Evolutionary conservation across 2,113 vertebrate genomes (phyloP).

Genomic region (Benitochromis conjunctus): DNA sequence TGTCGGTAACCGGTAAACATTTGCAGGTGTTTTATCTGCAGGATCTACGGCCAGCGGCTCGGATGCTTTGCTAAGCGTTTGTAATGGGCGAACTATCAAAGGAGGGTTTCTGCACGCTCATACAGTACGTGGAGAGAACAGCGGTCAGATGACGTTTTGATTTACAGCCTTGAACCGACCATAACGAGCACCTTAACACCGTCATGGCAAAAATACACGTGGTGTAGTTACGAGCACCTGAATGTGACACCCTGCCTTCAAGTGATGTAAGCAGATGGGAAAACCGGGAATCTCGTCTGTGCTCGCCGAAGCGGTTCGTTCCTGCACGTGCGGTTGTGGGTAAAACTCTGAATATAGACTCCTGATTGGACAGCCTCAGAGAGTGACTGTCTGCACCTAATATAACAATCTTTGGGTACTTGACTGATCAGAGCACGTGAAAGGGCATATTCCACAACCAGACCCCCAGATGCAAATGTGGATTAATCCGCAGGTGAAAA

Average conservation of each 20-base stretch:
- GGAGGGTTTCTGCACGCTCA: not conserved
- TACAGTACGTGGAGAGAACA: constrained; percentile 30
- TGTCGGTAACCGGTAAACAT: constrained; percentile 33
- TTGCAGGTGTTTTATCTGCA: constrained; percentile 1
- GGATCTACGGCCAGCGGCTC: not conserved
- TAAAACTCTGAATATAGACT: not conserved
- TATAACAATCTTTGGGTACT: not conserved
- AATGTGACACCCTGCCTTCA: constrained; percentile 48
- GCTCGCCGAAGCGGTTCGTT: not conserved
- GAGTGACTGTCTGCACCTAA: not conserved
- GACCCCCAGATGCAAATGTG: not conserved
- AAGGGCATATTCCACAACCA: not conserved
- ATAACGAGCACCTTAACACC: constrained; percentile 46
- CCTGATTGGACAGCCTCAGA: not conserved
- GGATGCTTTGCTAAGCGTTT: not conserved
- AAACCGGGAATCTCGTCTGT: not conserved
- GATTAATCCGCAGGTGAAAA: not conserved
- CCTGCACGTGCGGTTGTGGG: not conserved
- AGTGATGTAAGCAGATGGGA: constrained; percentile 1
- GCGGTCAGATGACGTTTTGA: constrained; percentile 10
- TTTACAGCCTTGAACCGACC: constrained; percentile 20
- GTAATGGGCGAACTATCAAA: constrained; percentile 16
- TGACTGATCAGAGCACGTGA: not conserved
- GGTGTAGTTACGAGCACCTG: constrained; percentile 52
- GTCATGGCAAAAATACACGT: constrained; percentile 29